Evolutionary conservation across 2,797 vertebrate genomes (phyloP).

Genomic region (Psittacula echo): DNA sequence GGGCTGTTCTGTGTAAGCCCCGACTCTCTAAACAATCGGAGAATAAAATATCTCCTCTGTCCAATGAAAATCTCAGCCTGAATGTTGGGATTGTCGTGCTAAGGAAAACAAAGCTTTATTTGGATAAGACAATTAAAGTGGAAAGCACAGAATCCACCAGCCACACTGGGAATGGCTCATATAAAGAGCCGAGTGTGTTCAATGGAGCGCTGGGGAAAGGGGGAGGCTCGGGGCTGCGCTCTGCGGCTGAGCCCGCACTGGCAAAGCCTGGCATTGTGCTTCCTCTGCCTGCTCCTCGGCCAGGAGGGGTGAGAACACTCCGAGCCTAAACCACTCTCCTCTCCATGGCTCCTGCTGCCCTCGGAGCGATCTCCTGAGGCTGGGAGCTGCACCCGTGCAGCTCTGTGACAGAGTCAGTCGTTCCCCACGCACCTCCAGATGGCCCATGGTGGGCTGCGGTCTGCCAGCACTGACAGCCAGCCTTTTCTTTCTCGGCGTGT

Average conservation of each 20-base stretch:
- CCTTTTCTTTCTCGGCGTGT: background rate
- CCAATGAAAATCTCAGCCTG: conserved; percentile 62
- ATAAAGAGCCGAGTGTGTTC: conserved; percentile 62
- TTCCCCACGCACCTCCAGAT: background rate
- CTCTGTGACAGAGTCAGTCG: background rate
- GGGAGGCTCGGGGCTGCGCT: conserved; percentile 8
- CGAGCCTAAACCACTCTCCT: background rate
- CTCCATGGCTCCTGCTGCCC: rapidly evolving
- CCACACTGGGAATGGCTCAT: conserved; percentile 55
- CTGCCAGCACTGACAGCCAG: background rate
- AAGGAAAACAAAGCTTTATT: conserved; percentile 75
- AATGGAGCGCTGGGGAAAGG: conserved; percentile 46
- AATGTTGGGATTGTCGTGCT: conserved; percentile 69
- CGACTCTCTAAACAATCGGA: conserved; percentile 58
- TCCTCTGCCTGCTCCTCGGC: background rate
- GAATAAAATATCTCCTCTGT: conserved; percentile 71
- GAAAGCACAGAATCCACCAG: conserved; percentile 67
- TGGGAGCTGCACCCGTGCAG: background rate
- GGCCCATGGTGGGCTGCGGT: background rate
- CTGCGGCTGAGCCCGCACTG: background rate
- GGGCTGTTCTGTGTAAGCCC: conserved; percentile 55
- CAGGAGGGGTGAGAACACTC: background rate
- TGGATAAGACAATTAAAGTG: conserved; percentile 74
- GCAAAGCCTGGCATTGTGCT: conserved; percentile 45
- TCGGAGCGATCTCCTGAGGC: background rate